phyloP scores from a whole-genome alignment of 1,140 invertebrate genomes.

The Drosophila biarmipes region DNA sequence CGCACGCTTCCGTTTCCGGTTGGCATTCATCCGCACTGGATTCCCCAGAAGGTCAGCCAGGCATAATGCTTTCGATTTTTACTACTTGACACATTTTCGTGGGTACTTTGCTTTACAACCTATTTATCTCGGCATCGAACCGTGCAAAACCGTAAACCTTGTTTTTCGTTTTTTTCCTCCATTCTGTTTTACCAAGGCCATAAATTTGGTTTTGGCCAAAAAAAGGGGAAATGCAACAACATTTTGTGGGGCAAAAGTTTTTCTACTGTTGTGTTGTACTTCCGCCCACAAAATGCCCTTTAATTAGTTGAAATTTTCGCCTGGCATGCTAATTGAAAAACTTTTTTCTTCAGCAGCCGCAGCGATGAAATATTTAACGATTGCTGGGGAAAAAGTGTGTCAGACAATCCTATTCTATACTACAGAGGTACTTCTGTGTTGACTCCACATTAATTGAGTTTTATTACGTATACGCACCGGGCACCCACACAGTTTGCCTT shows the following conservation, averaged over 20 bases:
- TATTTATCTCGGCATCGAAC: slow-evolving; percentile 40
- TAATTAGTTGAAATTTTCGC: slow-evolving; percentile 55
- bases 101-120: slow-evolving; percentile 18
- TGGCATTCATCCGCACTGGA: slow-evolving; percentile 15
- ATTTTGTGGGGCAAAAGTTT: slow-evolving; percentile 41
- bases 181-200: slow-evolving; percentile 15
- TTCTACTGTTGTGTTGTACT: background rate
- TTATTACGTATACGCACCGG: slow-evolving; percentile 56
- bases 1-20: slow-evolving; percentile 69
- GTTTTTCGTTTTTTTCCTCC: slow-evolving; percentile 10
- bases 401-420: slow-evolving; percentile 19
- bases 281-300: slow-evolving; percentile 28
- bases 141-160: slow-evolving; percentile 33
- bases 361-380: slow-evolving; percentile 51
- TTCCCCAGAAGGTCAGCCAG: slow-evolving; percentile 29
- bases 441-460: slow-evolving; percentile 57
- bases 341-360: slow-evolving; percentile 27
- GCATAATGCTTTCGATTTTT: slow-evolving; percentile 63
- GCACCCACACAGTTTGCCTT: slow-evolving; percentile 9
- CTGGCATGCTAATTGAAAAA: slow-evolving; percentile 63
- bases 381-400: slow-evolving; percentile 38
- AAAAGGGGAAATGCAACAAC: slow-evolving; percentile 10
- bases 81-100: slow-evolving; percentile 58
- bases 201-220: slow-evolving; percentile 27
- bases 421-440: slow-evolving; percentile 22